Evolutionary conservation across 2,113 vertebrate species (phyloP).

Genomic region (Grammomys surdaster): DNA sequence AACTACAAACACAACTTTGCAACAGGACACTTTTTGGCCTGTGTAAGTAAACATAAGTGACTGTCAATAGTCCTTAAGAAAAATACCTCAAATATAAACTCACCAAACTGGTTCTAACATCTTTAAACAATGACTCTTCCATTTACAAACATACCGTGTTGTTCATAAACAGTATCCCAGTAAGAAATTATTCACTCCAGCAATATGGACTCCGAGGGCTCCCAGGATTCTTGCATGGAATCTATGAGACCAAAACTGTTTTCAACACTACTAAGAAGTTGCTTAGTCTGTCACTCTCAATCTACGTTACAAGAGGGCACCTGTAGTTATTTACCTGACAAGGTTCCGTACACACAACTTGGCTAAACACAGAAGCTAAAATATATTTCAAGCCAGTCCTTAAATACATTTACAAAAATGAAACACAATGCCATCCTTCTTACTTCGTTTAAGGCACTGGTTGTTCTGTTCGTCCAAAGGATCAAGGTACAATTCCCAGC

Average conservation of each 20-base stretch:
- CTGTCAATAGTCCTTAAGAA: constrained; percentile 6
- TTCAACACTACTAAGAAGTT: background rate
- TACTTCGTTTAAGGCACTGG: background rate
- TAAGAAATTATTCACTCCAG: constrained; percentile 23
- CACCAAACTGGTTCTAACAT: background rate
- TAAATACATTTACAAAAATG: background rate
- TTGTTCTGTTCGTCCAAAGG: background rate
- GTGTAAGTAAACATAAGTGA: background rate
- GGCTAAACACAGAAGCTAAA: background rate
- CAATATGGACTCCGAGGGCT: background rate
- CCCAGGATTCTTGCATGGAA: background rate
- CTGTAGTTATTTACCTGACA: background rate
- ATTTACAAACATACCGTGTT: background rate
- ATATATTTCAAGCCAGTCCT: background rate
- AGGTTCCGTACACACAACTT: constrained; percentile 9
- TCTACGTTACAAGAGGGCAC: background rate
- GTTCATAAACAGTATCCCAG: background rate
- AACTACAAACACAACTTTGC: background rate
- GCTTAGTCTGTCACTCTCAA: background rate
- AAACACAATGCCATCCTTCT: background rate
- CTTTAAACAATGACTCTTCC: constrained; percentile 7
- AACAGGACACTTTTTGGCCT: background rate
- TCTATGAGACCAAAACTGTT: constrained; percentile 37
- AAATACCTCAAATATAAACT: background rate
- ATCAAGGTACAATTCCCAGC: background rate